Evolutionary conservation across 2,888 invertebrate genomes (phyloP), one percentile per base, ranked within the genome.

Genomic region (Lithophane leautieri): DNA sequence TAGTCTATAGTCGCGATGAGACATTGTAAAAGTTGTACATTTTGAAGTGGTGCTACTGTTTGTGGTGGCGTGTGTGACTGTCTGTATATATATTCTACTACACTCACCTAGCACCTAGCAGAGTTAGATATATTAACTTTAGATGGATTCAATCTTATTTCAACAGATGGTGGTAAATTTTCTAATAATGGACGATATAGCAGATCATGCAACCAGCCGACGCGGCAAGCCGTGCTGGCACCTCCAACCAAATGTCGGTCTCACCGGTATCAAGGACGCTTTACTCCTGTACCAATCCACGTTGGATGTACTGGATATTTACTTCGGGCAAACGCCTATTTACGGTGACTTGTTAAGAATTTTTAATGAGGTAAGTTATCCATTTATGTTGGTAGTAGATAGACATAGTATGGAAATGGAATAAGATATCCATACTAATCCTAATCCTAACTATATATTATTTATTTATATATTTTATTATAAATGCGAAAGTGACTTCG

Each of bases 211-310:
- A 19, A 62, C 34, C 0, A 60, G 40, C 7, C 77, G 83, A 2
- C 85, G 77, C 3, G 82, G 82, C 11, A 81, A 81, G 28, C 69
- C 58, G 0, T 81, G 82, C 58, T 83, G 83, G 83, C 56, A 83
- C 44, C 68, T 61, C 4, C 58, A 68, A n/a, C 66, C 62, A 11
- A 42, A 81, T 22, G 16, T 84, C 16, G 70, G 77, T 16, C 0
- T 73, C 0, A 47, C 8, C 19, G 85, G 78, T 3, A n/a, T 78
- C 28, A 87, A 80, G 12, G 83, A 83, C 16, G 14, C 66, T 61
- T 40, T 77, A 25, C 70, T 83, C 11, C 34, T 83, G 3, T 11
- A 77, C 22, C 82, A 82, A 47, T 44, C 62, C 11, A 22, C 42
- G 40, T 22, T 77, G 69, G 78, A 83, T n/a, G 19, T 81, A 28